Percentiles rank a stretch among this genome's conserved stretches.
These are phyloP conservation scores for Petrocephalus microphthalmus DNA, from an alignment of 2,113 vertebrate genomes.

Conservation along the genomic window DNA sequence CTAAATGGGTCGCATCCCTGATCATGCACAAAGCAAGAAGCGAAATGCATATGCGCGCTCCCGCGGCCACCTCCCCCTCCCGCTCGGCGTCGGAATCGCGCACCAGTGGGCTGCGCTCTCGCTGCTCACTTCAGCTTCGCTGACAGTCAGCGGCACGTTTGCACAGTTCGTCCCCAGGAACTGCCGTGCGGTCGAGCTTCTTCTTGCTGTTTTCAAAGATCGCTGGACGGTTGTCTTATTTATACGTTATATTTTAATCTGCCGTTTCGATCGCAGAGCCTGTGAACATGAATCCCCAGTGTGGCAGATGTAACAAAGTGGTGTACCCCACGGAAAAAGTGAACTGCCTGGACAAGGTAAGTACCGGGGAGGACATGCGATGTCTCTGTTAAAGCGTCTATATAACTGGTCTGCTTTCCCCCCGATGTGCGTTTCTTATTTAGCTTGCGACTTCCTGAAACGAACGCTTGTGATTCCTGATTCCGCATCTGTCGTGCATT, in stretches of 20 bases:
- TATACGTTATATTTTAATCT: background rate
- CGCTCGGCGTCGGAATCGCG: background rate
- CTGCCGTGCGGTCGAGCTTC: background rate
- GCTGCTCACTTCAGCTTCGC: background rate
- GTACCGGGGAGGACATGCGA: slow-evolving; percentile 7
- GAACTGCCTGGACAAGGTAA: slow-evolving; percentile 92
- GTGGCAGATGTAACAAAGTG: slow-evolving; percentile 85
- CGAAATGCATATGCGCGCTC: background rate
- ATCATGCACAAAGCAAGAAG: background rate
- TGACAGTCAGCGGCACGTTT: slow-evolving; percentile 6
- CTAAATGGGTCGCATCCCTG: background rate
- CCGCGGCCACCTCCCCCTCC: background rate
- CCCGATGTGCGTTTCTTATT: background rate
- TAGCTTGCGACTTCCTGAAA: background rate
- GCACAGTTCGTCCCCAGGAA: background rate
- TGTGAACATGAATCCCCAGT: slow-evolving; percentile 79
- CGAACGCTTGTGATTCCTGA: background rate
- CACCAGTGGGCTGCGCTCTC: background rate
- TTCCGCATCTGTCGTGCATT: background rate
- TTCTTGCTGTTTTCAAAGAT: background rate
- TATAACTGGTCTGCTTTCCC: background rate
- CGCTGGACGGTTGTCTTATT: background rate
- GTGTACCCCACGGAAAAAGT: slow-evolving; percentile 97
- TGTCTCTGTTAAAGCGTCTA: background rate
- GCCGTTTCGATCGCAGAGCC: background rate